These are phyloP conservation scores for Brachypterus glaber DNA, from an alignment of 2,888 invertebrate genomes.

Conservation along the genomic window DNA sequence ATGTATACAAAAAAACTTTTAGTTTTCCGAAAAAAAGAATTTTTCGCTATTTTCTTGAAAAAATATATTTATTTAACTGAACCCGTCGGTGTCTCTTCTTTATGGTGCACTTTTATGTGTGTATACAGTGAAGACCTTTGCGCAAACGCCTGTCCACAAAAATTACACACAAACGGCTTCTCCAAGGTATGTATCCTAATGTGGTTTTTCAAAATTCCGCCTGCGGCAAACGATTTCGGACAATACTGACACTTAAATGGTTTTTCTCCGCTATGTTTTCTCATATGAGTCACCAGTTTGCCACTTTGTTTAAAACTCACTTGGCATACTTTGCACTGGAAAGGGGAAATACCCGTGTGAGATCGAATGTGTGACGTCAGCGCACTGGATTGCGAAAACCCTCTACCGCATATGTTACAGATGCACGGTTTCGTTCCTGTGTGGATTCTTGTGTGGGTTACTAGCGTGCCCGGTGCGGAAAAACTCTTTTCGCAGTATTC, in stretches of 20 bases:
- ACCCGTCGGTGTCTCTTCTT: background rate
- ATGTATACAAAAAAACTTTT: too few species aligned
- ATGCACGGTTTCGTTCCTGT: slow-evolving; percentile 19
- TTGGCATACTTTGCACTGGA: slow-evolving; percentile 28
- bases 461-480: background rate
- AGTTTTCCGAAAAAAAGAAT: too few species aligned
- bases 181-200: slow-evolving; percentile 34
- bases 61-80: background rate
- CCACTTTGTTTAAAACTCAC: slow-evolving; percentile 28
- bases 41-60: too few species aligned
- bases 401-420: slow-evolving; percentile 24
- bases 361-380: slow-evolving; percentile 28
- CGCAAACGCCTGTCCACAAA: background rate
- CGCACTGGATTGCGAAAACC: slow-evolving; percentile 30
- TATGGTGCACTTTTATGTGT: background rate
- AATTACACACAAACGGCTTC: slow-evolving; percentile 23
- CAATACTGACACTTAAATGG: slow-evolving; percentile 29
- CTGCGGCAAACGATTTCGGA: slow-evolving; percentile 30
- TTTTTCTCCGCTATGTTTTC: slow-evolving; percentile 29
- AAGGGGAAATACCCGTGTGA: slow-evolving; percentile 29
- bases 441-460: slow-evolving; percentile 18
- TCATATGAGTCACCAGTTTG: slow-evolving; percentile 27
- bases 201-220: slow-evolving; percentile 32
- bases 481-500: background rate
- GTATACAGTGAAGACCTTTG: background rate